These are phyloP conservation scores for Stichodactyla helianthus DNA, from an alignment of 64 coral and sea anemone genomes.

Conservation along the genomic window DNA sequence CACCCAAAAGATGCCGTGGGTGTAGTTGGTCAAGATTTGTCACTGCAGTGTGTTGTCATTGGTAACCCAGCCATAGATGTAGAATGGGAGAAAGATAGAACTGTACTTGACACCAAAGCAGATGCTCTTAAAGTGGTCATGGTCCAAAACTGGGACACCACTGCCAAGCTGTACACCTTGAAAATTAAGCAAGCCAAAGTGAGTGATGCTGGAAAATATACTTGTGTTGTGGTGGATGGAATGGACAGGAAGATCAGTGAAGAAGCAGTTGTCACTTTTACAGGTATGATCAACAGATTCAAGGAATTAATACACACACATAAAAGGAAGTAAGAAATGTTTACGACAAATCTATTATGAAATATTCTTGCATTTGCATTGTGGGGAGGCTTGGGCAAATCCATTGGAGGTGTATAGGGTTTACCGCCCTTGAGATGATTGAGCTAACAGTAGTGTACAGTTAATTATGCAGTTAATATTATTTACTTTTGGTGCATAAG, in stretches of 20 bases:
- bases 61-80: constrained; percentile 2
- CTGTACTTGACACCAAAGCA: neutral
- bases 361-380: too few relatives aligned
- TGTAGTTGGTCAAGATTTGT: neutral
- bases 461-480: too few relatives aligned
- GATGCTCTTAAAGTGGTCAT: neutral
- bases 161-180: constrained; percentile 19
- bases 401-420: too few relatives aligned
- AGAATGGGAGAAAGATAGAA: constrained; percentile 50
- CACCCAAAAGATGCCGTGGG: constrained; percentile 27
- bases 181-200: neutral
- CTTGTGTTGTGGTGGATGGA: constrained; percentile 11
- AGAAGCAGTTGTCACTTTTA: constrained; percentile 16
- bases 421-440: too few relatives aligned
- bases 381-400: too few relatives aligned
- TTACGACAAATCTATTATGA: too few relatives aligned
- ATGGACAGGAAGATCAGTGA: constrained; percentile 12
- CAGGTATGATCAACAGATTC: too few relatives aligned
- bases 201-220: constrained; percentile 31
- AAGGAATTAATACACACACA: too few relatives aligned
- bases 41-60: constrained; percentile 50
- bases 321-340: too few relatives aligned
- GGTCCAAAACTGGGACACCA: neutral
- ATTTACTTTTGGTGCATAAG: too few relatives aligned
- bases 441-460: too few relatives aligned